phyloP scores from a whole-genome alignment of 2,888 invertebrate genomes.

The Diabrotica balteata region DNA sequence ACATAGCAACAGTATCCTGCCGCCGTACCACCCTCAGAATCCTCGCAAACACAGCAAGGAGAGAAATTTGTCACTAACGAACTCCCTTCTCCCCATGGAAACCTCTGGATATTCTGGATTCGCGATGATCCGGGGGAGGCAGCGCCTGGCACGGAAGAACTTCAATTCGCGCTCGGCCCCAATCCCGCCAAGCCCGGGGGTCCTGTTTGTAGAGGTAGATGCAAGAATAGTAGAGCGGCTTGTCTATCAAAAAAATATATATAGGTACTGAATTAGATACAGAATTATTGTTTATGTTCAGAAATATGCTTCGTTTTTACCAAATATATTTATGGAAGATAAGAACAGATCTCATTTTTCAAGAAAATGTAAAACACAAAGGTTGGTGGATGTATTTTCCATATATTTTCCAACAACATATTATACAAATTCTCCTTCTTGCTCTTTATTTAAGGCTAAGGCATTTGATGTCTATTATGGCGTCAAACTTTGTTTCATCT shows the following conservation, averaged over 20 bases:
- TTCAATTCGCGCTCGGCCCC: slow-evolving; percentile 11
- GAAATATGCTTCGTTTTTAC: background rate
- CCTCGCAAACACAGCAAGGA: background rate
- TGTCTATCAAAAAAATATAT: background rate
- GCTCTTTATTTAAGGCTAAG: no score
- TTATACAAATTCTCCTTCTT: no score
- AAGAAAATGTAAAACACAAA: no score
- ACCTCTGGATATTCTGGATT: slow-evolving; percentile 18
- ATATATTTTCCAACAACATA: no score
- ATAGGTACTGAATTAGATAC: background rate
- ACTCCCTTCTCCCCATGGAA: slow-evolving; percentile 26
- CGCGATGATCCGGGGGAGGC: background rate
- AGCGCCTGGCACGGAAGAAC: background rate
- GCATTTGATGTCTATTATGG: no score
- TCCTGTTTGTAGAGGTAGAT: slow-evolving; percentile 9
- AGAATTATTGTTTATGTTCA: background rate
- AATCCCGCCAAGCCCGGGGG: slow-evolving; percentile 9
- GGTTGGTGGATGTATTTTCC: no score
- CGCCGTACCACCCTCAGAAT: background rate
- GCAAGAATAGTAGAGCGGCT: slow-evolving; percentile 3
- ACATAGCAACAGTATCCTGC: slow-evolving; percentile 3
- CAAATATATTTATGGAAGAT: no score
- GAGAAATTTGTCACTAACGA: slow-evolving; percentile 23
- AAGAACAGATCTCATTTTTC: no score
- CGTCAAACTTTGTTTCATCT: no score